phyloP scores from a whole-genome alignment of 2,113 vertebrate genomes.

The Microcebus murinus region DNA sequence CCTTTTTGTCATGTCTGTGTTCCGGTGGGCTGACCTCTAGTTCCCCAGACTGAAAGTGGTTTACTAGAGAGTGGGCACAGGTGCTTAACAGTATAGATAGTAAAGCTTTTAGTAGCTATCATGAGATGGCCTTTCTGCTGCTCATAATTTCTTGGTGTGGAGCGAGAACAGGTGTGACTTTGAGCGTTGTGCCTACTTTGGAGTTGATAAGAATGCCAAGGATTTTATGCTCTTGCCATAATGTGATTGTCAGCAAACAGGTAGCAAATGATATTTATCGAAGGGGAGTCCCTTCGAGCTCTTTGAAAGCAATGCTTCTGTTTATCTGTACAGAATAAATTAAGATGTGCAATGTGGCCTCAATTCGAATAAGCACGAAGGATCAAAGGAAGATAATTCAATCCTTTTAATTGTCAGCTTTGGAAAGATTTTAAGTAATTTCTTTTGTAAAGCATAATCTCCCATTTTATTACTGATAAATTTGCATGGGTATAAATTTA shows the following conservation, averaged over 20 bases:
- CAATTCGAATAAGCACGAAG: neutral
- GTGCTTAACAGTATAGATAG: neutral
- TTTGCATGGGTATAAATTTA: neutral
- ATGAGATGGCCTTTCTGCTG: neutral
- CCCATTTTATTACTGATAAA: neutral
- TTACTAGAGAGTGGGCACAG: neutral
- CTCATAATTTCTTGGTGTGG: neutral
- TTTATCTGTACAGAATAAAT: neutral
- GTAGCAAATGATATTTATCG: neutral
- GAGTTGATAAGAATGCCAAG: neutral
- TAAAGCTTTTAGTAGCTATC: neutral
- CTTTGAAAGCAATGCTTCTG: neutral
- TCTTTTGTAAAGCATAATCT: neutral
- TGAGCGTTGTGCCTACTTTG: neutral
- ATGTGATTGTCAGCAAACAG: neutral
- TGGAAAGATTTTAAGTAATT: slow-evolving; percentile 6
- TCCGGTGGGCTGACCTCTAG: neutral
- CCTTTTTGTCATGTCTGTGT: neutral
- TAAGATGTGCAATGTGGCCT: neutral
- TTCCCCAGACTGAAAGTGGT: neutral
- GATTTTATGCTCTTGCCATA: neutral
- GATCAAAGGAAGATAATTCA: neutral
- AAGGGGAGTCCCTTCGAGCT: neutral
- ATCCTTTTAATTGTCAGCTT: neutral
- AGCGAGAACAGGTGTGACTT: neutral